Conservation (phyloP, 2,888 invertebrate species). For the Anticlea derivata region DNA sequence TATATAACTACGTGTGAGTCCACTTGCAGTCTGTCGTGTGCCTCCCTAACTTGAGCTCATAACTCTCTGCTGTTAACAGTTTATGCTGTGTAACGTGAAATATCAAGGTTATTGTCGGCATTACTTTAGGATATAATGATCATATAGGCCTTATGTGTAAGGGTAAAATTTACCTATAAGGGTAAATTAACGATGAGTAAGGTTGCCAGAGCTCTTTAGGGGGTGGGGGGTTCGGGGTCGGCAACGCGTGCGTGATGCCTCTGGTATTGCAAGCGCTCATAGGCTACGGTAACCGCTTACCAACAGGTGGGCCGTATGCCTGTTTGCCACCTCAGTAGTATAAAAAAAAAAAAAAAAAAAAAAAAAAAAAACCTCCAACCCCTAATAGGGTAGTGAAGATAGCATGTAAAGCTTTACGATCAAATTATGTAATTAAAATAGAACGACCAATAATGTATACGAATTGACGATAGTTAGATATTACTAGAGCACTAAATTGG, state of each 20-base stretch:
- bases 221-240: no score
- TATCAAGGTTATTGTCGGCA: constrained; percentile 28
- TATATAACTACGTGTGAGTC: background rate
- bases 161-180: constrained; percentile 9
- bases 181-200: no score
- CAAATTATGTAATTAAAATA: constrained; percentile 9
- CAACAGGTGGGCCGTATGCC: no score
- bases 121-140: constrained; percentile 18
- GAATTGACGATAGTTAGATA: constrained; percentile 6
- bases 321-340: no score
- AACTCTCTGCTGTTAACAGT: constrained; percentile 29
- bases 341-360: no score
- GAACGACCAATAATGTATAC: constrained; percentile 1
- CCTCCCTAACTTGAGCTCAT: constrained; percentile 20
- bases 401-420: constrained; percentile 1
- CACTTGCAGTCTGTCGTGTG: background rate
- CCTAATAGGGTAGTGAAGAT: constrained; percentile 5
- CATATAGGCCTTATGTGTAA: constrained; percentile 11
- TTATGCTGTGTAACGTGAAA: constrained; percentile 31
- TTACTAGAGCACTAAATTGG: background rate
- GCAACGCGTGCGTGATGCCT: no score
- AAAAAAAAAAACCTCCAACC: no score
- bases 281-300: no score
- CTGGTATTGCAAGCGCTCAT: no score
- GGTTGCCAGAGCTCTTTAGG: no score